Base-by-base conservation (phyloP, 2,888 invertebrate species). In the Metopia argyrocephala region DNA sequence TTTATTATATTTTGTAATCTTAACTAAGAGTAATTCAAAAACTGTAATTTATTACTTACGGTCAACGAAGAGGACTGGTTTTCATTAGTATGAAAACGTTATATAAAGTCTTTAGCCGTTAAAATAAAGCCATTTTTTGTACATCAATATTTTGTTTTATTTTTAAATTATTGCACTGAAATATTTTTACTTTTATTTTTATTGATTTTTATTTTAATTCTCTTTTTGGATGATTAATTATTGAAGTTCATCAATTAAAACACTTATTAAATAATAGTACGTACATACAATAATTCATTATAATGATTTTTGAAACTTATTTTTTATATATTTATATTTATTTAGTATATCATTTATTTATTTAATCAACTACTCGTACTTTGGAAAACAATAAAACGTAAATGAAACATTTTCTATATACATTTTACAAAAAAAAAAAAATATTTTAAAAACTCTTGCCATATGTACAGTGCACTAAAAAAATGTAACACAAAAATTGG, bases 81-180 rank as follows among this genome's bases (percentile, higher is more conserved):
- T n/a, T n/a, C n/a, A n/a, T n/a, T n/a, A n/a, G n/a, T n/a, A n/a
- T n/a, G n/a, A n/a, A n/a, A n/a, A n/a, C n/a, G n/a, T n/a, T n/a
- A n/a, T n/a, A n/a, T n/a, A n/a, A n/a, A n/a, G n/a, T n/a, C n/a
- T n/a, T n/a, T n/a, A n/a, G n/a, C n/a, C 46, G 4, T 46, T 3
- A 7, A 52, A 21, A 48, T 31, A 0, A 12, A 12, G 3, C 12
- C 6, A 23, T 45, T 68, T 70, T 65, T 23, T 52, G 64, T 57
- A 78, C 78, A 78, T 78, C 71, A 54, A 78, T 18, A 66, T 54
- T 21, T 59, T 20, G 31, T 65, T 78, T 64, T 75, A 52, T 75
- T 66, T 50, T 65, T 65, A 62, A 57, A 57, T 75, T 50, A 38
- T 54, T 23, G 23, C 45, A 12, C 21, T 50, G n/a, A n/a, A n/a